phyloP scores from a whole-genome alignment of 1,140 invertebrate species.

The Drosophila miranda region DNA sequence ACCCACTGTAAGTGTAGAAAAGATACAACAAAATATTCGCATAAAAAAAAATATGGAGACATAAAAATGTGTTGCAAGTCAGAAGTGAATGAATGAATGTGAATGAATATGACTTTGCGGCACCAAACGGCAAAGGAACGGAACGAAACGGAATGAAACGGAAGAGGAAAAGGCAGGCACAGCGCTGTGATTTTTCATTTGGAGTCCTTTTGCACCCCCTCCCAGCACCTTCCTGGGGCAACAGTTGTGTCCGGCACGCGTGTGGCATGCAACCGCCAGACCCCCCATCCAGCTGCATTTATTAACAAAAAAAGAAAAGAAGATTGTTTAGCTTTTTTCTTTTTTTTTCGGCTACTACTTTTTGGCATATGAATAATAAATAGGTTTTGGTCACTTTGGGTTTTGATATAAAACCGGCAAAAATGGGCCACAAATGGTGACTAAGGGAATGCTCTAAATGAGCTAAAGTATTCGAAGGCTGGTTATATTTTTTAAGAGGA shows the following conservation, averaged over 20 bases:
- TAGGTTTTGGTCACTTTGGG: slow-evolving; percentile 10
- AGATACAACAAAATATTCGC: slow-evolving; percentile 33
- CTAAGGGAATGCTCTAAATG: slow-evolving; percentile 1
- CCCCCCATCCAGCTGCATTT: slow-evolving; percentile 46
- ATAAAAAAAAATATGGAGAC: slow-evolving; percentile 57
- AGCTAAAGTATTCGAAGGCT: too few species aligned
- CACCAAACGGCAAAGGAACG: slow-evolving; percentile 20
- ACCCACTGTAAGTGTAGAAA: slow-evolving; percentile 6
- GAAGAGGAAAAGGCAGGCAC: slow-evolving; percentile 49
- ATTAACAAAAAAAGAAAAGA: slow-evolving; percentile 38
- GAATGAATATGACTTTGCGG: slow-evolving; percentile 70
- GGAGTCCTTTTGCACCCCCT: slow-evolving; percentile 28
- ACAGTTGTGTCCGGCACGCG: slow-evolving; percentile 62
- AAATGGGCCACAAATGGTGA: background rate
- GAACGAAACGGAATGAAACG: background rate
- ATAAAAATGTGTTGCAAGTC: slow-evolving; percentile 78
- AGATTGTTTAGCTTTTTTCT: slow-evolving; percentile 46
- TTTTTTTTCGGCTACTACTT: slow-evolving; percentile 25
- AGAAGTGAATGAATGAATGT: slow-evolving; percentile 71
- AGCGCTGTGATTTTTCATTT: slow-evolving; percentile 78
- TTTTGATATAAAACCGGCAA: slow-evolving; percentile 2
- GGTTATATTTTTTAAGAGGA: too few species aligned
- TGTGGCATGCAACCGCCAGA: slow-evolving; percentile 60
- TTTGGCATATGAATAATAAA: slow-evolving; percentile 65
- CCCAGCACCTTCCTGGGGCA: slow-evolving; percentile 36